Evolutionary conservation across 64 coral and sea anemone species (phyloP), one percentile per base, ranked within the genome.

Genomic region (Montipora efflorescens): DNA sequence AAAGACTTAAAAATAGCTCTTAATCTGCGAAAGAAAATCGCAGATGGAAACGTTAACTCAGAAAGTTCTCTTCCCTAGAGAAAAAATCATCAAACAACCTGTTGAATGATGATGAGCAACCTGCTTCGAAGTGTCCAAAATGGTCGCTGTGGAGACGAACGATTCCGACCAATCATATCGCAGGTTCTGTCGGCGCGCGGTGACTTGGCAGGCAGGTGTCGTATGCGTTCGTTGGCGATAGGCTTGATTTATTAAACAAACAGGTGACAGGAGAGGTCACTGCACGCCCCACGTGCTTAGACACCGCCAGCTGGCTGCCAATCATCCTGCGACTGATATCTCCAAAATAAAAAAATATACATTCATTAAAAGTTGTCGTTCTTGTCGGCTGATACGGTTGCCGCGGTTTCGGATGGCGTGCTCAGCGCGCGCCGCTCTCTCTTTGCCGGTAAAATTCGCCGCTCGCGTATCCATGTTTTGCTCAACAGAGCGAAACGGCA

Each of bases 221-320:
- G 74, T 9, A 23, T 44, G 91, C 78, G 66, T 91, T 89, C 77
- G 78, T n/a, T 75, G 20, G 73, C 82, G 92, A 90, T 82, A 90
- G 74, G 83, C 87, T 95, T 98, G 96, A 92, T 88, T 98, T 90
- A 89, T 91, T 90, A 93, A 81, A 88, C 81, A 98, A 74, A 76
- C 96, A 98, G 96, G 89, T 98, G 96, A 98, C 93, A 71, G 61
- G 13, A 81, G 82, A 80, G 90, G 84, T 92, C 91, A 95, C 80
- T 86, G 79, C 83, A 95, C 78, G 74, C 74, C 81, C 96, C 96
- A 98, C 96, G 96, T 98, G 96, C 93, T 90, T 83, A 88, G 79
- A 78, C 78, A 83, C 70, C 75, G 78, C 96, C 96, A 98, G 96
- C 89, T 98, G 96, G 84, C 69, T 95, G 96, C 91, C 96, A 95